These are phyloP conservation scores for Acanthaster planci DNA, from an alignment of 35 echinoderm and acorn worm genomes.

Conservation along the genomic window DNA sequence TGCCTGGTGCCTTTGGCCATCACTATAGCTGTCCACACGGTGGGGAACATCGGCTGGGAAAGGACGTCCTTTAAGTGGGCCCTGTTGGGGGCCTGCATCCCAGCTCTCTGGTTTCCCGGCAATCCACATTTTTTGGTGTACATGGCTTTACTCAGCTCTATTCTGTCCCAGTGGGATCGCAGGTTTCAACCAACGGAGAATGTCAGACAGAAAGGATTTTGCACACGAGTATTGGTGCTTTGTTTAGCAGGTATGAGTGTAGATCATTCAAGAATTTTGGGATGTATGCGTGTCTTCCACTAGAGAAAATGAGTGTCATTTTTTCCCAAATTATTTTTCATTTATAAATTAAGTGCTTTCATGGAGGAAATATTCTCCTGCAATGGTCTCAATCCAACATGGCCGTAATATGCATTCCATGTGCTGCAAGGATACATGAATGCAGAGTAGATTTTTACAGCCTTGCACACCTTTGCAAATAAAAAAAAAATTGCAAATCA, in stretches of 20 bases:
- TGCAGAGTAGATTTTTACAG: too few species aligned
- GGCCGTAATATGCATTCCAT: too few species aligned
- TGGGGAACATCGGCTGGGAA: conserved; percentile 84
- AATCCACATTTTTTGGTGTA: conserved; percentile 56
- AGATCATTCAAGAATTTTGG: too few species aligned
- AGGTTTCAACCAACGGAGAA: conserved; percentile 25
- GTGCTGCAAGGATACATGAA: too few species aligned
- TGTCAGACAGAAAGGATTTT: conserved; percentile 33
- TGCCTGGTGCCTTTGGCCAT: conserved; percentile 66
- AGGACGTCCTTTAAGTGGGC: conserved; percentile 48
- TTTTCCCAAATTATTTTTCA: too few species aligned
- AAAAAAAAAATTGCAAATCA: too few species aligned
- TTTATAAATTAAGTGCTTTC: too few species aligned
- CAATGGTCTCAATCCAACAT: too few species aligned
- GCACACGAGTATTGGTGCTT: conserved; percentile 63
- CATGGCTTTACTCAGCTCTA: conserved; percentile 48
- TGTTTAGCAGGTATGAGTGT: conserved; percentile 62
- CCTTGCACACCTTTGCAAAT: too few species aligned
- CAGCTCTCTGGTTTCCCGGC: conserved; percentile 15
- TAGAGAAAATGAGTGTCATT: too few species aligned
- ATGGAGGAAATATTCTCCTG: too few species aligned
- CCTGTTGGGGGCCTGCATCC: conserved; percentile 54
- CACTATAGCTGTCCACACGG: conserved; percentile 70
- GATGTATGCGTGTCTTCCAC: too few species aligned
- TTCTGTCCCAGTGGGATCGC: conserved; percentile 58